These are phyloP conservation scores for Aphidius gifuensis DNA, from an alignment of 1,140 invertebrate genomes.

Conservation along the genomic window DNA sequence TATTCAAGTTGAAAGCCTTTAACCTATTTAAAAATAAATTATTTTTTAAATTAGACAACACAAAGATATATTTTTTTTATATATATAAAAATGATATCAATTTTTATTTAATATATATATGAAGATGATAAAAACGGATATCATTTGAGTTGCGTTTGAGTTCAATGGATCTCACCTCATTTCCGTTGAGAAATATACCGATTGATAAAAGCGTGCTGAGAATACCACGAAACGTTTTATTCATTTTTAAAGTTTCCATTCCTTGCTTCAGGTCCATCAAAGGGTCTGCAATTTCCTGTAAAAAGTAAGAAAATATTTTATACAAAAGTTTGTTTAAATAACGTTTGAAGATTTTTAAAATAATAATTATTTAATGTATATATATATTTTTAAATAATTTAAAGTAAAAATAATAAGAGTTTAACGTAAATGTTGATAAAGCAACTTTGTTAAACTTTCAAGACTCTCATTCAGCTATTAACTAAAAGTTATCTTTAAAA, in stretches of 20 bases:
- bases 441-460: conserved; percentile 14
- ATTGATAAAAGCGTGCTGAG: conserved; percentile 90
- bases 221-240: conserved; percentile 93
- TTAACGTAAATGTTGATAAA: background rate
- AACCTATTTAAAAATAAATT: conserved; percentile 54
- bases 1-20: conserved; percentile 99
- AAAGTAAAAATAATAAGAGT: too few relatives aligned
- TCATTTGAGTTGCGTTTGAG: conserved; percentile 23
- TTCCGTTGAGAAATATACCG: conserved; percentile 96
- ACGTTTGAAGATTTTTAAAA: conserved; percentile 15
- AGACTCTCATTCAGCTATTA: conserved; percentile 19
- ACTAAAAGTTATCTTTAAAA: background rate
- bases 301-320: conserved; percentile 18
- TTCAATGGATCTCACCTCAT: conserved; percentile 64
- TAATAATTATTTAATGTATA: too few relatives aligned
- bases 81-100: background rate
- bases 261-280: conserved; percentile 97
- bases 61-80: background rate
- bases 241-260: conserved; percentile 83
- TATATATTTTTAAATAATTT: too few relatives aligned
- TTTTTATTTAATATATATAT: background rate
- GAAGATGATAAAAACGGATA: conserved; percentile 9
- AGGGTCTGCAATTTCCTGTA: conserved; percentile 94
- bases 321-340: conserved; percentile 33
- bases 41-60: background rate